phyloP scores from a whole-genome alignment of 2,888 invertebrate species.

The Pachycephus smyrnensis region DNA sequence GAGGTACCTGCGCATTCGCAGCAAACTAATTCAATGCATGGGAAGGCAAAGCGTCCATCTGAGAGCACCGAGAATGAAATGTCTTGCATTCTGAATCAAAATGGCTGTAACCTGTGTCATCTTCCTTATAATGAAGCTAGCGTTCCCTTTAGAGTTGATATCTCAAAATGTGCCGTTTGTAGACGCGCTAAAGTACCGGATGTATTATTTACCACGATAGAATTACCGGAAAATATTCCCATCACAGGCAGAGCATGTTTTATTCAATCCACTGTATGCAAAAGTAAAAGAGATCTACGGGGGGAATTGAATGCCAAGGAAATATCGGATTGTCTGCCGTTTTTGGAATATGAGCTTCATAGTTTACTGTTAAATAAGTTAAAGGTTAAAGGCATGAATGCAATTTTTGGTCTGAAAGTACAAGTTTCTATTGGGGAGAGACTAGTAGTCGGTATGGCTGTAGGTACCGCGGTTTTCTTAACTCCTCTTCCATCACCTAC shows the following conservation, averaged over 20 bases:
- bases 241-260: slow-evolving; percentile 79
- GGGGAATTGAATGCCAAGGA: slow-evolving; percentile 92
- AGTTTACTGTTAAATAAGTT: slow-evolving; percentile 90
- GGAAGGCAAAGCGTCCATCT: slow-evolving; percentile 46
- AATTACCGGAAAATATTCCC: slow-evolving; percentile 82
- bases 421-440: slow-evolving; percentile 84
- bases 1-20: slow-evolving; percentile 16
- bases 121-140: slow-evolving; percentile 84
- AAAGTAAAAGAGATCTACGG: slow-evolving; percentile 81
- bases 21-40: slow-evolving; percentile 5
- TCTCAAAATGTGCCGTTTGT: slow-evolving; percentile 77
- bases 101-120: slow-evolving; percentile 76
- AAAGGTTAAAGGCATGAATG: slow-evolving; percentile 94
- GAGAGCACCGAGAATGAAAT: slow-evolving; percentile 63
- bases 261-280: slow-evolving; percentile 81
- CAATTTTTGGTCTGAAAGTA: slow-evolving; percentile 86
- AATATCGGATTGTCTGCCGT: slow-evolving; percentile 94
- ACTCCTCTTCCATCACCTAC: slow-evolving; percentile 82
- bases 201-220: slow-evolving; percentile 89
- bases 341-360: slow-evolving; percentile 96
- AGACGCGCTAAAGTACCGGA: slow-evolving; percentile 91
- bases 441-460: slow-evolving; percentile 88
- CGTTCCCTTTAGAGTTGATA: slow-evolving; percentile 80
- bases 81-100: slow-evolving; percentile 54
- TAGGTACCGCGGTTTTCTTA: slow-evolving; percentile 86